Conservation (phyloP, 2,113 vertebrate genomes). For the Charadrius vociferus region DNA sequence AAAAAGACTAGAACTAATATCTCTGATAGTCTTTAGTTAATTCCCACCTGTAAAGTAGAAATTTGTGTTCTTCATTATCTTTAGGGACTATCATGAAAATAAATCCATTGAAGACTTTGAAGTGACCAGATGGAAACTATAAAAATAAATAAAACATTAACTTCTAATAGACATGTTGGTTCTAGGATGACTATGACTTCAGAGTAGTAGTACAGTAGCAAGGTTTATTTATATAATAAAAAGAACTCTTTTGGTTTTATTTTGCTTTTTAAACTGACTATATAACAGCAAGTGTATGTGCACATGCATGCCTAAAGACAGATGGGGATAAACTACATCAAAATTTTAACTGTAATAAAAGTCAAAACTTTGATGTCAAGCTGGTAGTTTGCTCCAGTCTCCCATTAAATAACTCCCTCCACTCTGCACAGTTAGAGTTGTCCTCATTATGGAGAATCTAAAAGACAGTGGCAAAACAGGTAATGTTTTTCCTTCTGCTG, state of each 20-base stretch:
- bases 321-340: accelerated
- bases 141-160: not conserved
- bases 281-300: not conserved
- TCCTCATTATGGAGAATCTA: not conserved
- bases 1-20: not conserved
- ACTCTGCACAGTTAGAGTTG: not conserved
- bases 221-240: not conserved
- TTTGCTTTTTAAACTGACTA: not conserved
- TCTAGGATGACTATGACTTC: not conserved
- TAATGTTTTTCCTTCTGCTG: not conserved
- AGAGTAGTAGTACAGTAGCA: too few species aligned
- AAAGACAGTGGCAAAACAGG: not conserved
- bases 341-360: not conserved
- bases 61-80: not conserved
- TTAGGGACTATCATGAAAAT: not conserved
- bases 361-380: not conserved
- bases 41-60: not conserved
- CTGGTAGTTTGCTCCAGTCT: not conserved
- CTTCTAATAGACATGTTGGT: not conserved
- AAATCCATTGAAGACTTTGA: not conserved
- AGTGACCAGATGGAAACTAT: not conserved
- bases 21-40: not conserved
- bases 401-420: not conserved
- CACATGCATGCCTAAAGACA: not conserved
- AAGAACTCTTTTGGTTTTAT: not conserved